A percentile compares a stretch with the other conserved stretches of the same genome.
These are phyloP conservation scores for Baccha elongata DNA, from an alignment of 2,888 invertebrate genomes.

Conservation along the genomic window DNA sequence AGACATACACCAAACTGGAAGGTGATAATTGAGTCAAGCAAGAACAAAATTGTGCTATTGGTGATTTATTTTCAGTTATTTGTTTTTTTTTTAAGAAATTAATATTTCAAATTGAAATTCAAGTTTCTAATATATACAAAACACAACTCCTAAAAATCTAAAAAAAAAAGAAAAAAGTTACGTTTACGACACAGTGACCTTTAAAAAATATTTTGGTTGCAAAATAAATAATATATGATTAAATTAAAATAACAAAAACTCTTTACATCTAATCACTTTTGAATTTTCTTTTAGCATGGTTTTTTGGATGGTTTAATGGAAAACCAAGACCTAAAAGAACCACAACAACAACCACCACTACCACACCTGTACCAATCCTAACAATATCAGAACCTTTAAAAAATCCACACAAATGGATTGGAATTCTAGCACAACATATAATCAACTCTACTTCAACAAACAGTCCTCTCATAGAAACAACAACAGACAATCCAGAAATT, in stretches of 20 bases:
- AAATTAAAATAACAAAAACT: background rate
- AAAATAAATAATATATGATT: no score
- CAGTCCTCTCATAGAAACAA: constrained; percentile 77
- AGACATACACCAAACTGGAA: no score
- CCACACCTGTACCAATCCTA: constrained; percentile 80
- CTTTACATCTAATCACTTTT: background rate
- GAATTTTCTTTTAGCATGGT: constrained; percentile 81
- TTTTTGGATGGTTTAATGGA: constrained; percentile 83
- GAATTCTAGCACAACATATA: constrained; percentile 81
- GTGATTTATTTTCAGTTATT: no score
- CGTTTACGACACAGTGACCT: background rate
- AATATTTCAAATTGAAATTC: no score
- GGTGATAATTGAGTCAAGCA: no score
- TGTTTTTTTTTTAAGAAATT: no score
- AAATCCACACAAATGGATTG: constrained; percentile 82
- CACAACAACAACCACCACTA: constrained; percentile 78
- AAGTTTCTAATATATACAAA: no score
- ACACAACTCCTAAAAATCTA: no score
- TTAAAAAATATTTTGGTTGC: no score
- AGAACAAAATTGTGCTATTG: no score
- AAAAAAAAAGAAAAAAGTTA: background rate
- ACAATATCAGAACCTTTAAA: constrained; percentile 81
- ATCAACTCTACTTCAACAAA: constrained; percentile 79
- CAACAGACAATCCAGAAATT: constrained; percentile 75
- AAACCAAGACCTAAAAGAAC: constrained; percentile 75